Evolutionary conservation across 2,113 vertebrate species (phyloP).

Genomic region (Paraplagusia blochii): DNA sequence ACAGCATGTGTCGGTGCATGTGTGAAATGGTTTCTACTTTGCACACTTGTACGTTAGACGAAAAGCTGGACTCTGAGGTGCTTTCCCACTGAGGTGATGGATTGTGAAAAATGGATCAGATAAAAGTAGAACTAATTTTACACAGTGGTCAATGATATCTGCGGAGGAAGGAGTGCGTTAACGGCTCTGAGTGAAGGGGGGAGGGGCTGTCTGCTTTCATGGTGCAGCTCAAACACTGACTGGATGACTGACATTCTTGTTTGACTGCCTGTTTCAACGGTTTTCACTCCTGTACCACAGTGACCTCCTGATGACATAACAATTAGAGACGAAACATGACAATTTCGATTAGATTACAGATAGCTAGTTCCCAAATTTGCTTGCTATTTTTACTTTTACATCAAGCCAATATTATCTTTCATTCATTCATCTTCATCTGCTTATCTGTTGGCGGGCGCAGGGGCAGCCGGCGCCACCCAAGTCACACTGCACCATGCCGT

Average conservation of each 20-base stretch:
- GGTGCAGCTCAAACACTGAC: slow-evolving; percentile 48
- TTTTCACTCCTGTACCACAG: slow-evolving; percentile 13
- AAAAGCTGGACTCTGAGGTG: background rate
- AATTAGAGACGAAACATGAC: too few species aligned
- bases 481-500: too few species aligned
- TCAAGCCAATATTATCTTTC: too few species aligned
- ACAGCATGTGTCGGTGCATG: slow-evolving; percentile 15
- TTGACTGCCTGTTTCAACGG: slow-evolving; percentile 17
- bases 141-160: background rate
- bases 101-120: background rate
- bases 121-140: background rate
- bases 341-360: too few species aligned
- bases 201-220: slow-evolving; percentile 37
- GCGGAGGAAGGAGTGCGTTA: slow-evolving; percentile 35
- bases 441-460: too few species aligned
- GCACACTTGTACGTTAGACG: background rate
- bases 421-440: too few species aligned
- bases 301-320: background rate
- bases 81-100: background rate
- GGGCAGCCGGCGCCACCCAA: too few species aligned
- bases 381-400: too few species aligned
- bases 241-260: slow-evolving; percentile 19
- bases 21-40: background rate
- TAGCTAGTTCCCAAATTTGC: too few species aligned
- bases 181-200: slow-evolving; percentile 16